Base-by-base conservation (phyloP, 2,888 invertebrate genomes). In the Acrobasis consociella region DNA sequence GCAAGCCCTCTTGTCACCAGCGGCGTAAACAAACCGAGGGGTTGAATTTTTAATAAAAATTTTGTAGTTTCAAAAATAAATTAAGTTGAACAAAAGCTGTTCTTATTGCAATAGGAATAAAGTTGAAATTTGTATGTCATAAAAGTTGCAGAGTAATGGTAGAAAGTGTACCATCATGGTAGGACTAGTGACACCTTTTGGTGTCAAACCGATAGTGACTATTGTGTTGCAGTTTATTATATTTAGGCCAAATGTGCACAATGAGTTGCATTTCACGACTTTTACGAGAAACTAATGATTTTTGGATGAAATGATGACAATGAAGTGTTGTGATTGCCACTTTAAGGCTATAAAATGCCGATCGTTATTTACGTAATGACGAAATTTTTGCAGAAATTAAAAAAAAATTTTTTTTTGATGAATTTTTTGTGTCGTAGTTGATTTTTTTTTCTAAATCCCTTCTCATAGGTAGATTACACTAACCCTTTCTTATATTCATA, bases 191-290 rank as follows among this genome's bases (percentile, higher is more conserved):
- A 39, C 39, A 39, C 52, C 13, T 52, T 46, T 52, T 52, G 22
- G 52, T 52, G 52, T 31, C 46, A 46, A 46, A 46, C 52, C 37
- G 38, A 53, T 53, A 53, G 53, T 38, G 37, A 52, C 52, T 52
- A 52, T 52, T 52, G 31, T n/a, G 13, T 17, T 50, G 22, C 37
- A 38, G 53, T 37, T 37, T n/a, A 38, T 37, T 53, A 53, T 13
- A 46, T 46, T 13, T 13, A 46, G 46, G 46, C 10, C 46, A 46
- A 46, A 46, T 13, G 42, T 1, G n/a, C 10, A n/a, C 13, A 46
- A 46, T 46, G 46, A 13, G 46, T 46, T 7, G 13, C 46, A n/a
- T 46, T 46, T 46, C n/a, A n/a, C 46, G 13, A 11, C 13, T 11
- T 46, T 46, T 46, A 46, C 46, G 46, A 46, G 13, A 46, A 46